phyloP scores from a whole-genome alignment of 2,113 vertebrate genomes.

The Pimephales promelas region DNA sequence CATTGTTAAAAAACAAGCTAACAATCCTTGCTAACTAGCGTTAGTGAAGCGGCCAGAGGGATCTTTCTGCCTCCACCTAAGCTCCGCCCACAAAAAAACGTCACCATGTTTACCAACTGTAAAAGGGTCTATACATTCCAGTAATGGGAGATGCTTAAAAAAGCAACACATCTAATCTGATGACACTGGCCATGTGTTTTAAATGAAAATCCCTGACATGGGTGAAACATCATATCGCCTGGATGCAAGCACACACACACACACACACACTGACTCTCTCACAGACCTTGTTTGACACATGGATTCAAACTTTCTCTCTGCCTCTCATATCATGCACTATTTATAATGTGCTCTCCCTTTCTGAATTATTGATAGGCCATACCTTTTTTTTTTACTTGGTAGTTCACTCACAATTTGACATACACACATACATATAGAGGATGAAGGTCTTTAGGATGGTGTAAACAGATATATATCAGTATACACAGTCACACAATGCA shows the following conservation, averaged over 20 bases:
- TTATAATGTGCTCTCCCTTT: slow-evolving; percentile 52
- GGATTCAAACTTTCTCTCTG: slow-evolving; percentile 40
- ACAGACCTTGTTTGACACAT: slow-evolving; percentile 43
- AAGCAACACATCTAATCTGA: slow-evolving; percentile 15
- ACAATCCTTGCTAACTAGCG: too few species aligned
- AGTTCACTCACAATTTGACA: slow-evolving; percentile 37
- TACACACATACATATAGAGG: not conserved
- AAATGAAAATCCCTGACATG: slow-evolving; percentile 31
- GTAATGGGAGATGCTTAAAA: slow-evolving; percentile 23
- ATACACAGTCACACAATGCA: not conserved
- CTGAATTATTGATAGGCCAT: slow-evolving; percentile 55
- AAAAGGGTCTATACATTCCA: too few species aligned
- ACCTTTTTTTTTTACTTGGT: slow-evolving; percentile 33
- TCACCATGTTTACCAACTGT: too few species aligned
- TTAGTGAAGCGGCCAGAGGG: too few species aligned
- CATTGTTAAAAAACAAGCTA: too few species aligned
- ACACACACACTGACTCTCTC: slow-evolving; percentile 9
- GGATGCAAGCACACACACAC: slow-evolving; percentile 22
- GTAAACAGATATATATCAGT: slow-evolving; percentile 34
- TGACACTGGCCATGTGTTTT: not conserved
- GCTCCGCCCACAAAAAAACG: too few species aligned
- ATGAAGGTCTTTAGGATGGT: slow-evolving; percentile 6
- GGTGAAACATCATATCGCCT: slow-evolving; percentile 37
- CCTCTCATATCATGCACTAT: slow-evolving; percentile 52
- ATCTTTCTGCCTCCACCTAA: too few species aligned